Evolutionary conservation across 2,888 invertebrate genomes (phyloP).

Genomic region (Malthinus flaveolus): DNA sequence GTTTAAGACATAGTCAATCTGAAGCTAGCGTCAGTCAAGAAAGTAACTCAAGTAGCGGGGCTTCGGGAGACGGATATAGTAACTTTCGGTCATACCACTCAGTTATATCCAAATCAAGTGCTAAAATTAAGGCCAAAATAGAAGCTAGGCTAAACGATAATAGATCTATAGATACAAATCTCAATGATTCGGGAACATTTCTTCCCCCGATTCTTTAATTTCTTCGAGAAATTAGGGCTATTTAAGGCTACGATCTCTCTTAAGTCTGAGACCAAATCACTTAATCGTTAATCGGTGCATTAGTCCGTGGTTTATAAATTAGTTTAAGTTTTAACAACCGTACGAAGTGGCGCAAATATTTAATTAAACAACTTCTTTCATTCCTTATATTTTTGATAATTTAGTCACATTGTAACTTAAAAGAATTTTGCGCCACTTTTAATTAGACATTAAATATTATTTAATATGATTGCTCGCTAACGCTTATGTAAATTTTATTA

Average conservation of each 20-base stretch:
- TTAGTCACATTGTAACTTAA: no score
- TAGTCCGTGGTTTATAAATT: not conserved
- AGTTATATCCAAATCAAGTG: slow-evolving; percentile 44
- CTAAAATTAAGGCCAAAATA: slow-evolving; percentile 53
- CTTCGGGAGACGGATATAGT: slow-evolving; percentile 48
- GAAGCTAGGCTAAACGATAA: slow-evolving; percentile 52
- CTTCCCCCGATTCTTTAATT: slow-evolving; percentile 63
- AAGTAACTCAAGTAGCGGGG: slow-evolving; percentile 49
- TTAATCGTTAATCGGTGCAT: slow-evolving; percentile 22
- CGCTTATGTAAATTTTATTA: no score
- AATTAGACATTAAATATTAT: no score
- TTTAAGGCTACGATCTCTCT: slow-evolving; percentile 32
- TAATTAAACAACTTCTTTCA: no score
- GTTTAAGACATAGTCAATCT: slow-evolving; percentile 58
- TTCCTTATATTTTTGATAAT: no score
- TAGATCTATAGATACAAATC: slow-evolving; percentile 55
- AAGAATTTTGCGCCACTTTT: no score
- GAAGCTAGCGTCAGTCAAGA: slow-evolving; percentile 54
- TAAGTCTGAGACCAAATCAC: slow-evolving; percentile 28
- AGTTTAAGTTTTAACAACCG: no score
- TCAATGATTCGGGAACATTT: slow-evolving; percentile 66
- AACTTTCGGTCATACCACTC: slow-evolving; percentile 43
- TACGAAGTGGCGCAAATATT: no score
- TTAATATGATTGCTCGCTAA: no score
- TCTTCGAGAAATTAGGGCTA: slow-evolving; percentile 11